phyloP scores from a whole-genome alignment of 2,113 vertebrate species.

The Tinamus guttatus region DNA sequence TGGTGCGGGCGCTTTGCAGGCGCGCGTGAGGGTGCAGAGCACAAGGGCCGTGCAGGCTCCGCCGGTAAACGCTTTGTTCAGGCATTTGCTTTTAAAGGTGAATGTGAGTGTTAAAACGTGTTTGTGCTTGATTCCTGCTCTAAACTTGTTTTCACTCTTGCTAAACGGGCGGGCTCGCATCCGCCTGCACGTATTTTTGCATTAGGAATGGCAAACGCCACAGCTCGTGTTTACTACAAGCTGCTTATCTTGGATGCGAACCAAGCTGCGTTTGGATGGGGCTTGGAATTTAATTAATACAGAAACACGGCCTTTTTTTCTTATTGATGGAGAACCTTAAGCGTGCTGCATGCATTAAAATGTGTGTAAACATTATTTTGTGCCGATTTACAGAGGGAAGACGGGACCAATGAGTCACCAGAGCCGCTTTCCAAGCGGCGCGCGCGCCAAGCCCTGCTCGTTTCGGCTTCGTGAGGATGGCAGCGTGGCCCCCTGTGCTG shows the following conservation, averaged over 20 bases:
- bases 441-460: not conserved
- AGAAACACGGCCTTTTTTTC: not conserved
- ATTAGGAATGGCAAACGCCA: not conserved
- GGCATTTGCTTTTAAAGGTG: not conserved
- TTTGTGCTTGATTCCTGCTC: not conserved
- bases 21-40: not conserved
- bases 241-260: not conserved
- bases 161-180: not conserved
- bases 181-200: not conserved
- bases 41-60: not conserved
- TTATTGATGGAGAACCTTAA: not conserved
- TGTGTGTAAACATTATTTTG: not conserved
- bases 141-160: not conserved
- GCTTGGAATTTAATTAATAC: not conserved
- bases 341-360: not conserved
- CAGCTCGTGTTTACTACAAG: not conserved
- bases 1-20: not conserved
- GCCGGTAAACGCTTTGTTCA: not conserved
- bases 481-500: not conserved
- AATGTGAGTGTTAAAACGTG: rapidly evolving
- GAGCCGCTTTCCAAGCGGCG: rapidly evolving
- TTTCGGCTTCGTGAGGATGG: rapidly evolving
- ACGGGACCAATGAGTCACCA: not conserved
- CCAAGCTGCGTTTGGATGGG: not conserved
- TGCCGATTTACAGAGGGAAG: not conserved